A percentile compares a stretch with the other conserved stretches of the same genome.
These are phyloP conservation scores for Pitangus sulphuratus DNA, from an alignment of 2,797 vertebrate species.

Conservation along the genomic window DNA sequence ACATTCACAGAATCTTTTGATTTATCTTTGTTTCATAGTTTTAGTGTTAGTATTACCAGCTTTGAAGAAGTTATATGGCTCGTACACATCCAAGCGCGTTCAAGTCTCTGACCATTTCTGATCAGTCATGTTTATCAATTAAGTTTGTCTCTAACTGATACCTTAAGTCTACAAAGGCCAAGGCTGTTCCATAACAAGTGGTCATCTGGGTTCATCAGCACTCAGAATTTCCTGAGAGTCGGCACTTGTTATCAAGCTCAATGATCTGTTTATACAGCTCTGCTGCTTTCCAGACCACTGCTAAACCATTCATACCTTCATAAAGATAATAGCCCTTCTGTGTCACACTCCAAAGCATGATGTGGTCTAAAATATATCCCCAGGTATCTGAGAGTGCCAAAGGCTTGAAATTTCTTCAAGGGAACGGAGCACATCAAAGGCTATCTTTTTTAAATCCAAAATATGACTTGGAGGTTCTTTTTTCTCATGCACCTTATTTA, in stretches of 20 bases:
- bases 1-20: neutral
- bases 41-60: neutral
- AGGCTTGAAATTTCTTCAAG: neutral
- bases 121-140: neutral
- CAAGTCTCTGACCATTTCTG: neutral
- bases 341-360: neutral
- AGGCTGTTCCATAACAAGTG: neutral
- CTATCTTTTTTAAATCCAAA: neutral
- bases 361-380: neutral
- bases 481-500: neutral
- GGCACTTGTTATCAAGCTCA: neutral
- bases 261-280: neutral
- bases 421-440: neutral
- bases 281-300: neutral
- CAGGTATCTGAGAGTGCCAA: neutral
- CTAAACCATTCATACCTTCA: neutral
- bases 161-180: neutral
- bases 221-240: neutral
- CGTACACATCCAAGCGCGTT: neutral
- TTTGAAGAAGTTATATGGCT: neutral
- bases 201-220: neutral
- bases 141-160: neutral
- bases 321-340: neutral
- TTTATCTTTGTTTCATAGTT: neutral
- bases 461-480: neutral